phyloP scores from a whole-genome alignment of 2,888 invertebrate species.

The Galeruca laticollis region DNA sequence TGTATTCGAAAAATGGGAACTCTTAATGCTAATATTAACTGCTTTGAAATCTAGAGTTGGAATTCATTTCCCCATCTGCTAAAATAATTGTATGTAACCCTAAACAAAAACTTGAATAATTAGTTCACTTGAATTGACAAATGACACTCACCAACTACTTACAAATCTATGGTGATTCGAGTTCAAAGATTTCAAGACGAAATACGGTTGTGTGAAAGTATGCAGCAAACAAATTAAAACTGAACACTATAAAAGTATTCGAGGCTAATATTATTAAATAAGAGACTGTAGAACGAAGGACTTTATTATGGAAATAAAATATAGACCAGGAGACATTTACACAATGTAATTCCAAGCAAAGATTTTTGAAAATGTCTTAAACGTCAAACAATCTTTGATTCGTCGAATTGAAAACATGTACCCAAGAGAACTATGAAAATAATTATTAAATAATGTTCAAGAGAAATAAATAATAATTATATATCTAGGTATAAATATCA shows the following conservation, averaged over 20 bases:
- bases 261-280: constrained; percentile 15
- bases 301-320: not conserved
- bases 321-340: constrained; percentile 7
- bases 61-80: not conserved
- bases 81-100: not conserved
- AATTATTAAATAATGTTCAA: no score
- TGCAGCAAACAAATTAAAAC: not conserved
- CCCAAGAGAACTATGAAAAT: no score
- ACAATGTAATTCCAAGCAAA: no score
- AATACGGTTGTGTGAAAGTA: constrained; percentile 19
- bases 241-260: not conserved
- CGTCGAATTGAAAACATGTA: no score
- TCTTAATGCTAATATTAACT: no score
- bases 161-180: not conserved
- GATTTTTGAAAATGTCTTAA: no score
- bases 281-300: not conserved
- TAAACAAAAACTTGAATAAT: not conserved
- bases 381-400: no score
- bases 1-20: no score
- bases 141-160: not conserved
- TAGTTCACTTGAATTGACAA: not conserved
- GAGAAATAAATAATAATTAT: no score
- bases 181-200: constrained; percentile 1
- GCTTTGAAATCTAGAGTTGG: not conserved
- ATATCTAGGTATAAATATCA: no score